Evolutionary conservation across 1,140 invertebrate genomes (phyloP).

Genomic region (Melipona quadrifasciata): DNA sequence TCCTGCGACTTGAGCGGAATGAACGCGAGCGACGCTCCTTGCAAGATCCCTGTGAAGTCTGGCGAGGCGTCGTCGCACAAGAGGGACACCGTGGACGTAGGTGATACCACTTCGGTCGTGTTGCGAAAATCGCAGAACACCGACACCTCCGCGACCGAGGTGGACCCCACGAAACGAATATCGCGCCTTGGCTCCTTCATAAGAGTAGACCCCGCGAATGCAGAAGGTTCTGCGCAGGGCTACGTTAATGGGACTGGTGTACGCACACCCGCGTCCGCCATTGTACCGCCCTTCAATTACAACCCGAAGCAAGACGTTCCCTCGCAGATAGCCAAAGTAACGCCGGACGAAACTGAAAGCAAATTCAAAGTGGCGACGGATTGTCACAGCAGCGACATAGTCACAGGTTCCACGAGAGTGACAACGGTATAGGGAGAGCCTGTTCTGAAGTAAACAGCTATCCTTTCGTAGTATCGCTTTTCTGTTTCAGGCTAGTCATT

Average conservation of each 20-base stretch:
- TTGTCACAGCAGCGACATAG: slow-evolving; percentile 66
- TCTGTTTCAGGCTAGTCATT: slow-evolving; percentile 70
- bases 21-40: slow-evolving; percentile 64
- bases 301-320: slow-evolving; percentile 74
- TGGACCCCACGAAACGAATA: slow-evolving; percentile 75
- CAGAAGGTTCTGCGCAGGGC: slow-evolving; percentile 57
- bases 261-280: slow-evolving; percentile 77
- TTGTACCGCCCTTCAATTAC: slow-evolving; percentile 83
- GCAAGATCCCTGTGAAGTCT: slow-evolving; percentile 72
- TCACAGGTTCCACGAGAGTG: slow-evolving; percentile 72
- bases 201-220: slow-evolving; percentile 72
- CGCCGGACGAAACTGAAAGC: slow-evolving; percentile 59
- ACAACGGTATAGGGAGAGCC: slow-evolving; percentile 73
- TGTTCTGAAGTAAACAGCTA: slow-evolving; percentile 17
- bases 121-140: slow-evolving; percentile 64
- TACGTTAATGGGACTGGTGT: slow-evolving; percentile 34
- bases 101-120: slow-evolving; percentile 57
- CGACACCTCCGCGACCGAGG: slow-evolving; percentile 26
- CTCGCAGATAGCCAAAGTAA: slow-evolving; percentile 39
- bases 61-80: slow-evolving; percentile 46
- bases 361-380: slow-evolving; percentile 61
- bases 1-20: slow-evolving; percentile 75
- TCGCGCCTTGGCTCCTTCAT: slow-evolving; percentile 82
- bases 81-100: slow-evolving; percentile 48
- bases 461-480: slow-evolving; percentile 54